Evolutionary conservation across 2,888 invertebrate species (phyloP), one percentile per base, ranked within the genome.

Genomic region (Ceramica pisi): DNA sequence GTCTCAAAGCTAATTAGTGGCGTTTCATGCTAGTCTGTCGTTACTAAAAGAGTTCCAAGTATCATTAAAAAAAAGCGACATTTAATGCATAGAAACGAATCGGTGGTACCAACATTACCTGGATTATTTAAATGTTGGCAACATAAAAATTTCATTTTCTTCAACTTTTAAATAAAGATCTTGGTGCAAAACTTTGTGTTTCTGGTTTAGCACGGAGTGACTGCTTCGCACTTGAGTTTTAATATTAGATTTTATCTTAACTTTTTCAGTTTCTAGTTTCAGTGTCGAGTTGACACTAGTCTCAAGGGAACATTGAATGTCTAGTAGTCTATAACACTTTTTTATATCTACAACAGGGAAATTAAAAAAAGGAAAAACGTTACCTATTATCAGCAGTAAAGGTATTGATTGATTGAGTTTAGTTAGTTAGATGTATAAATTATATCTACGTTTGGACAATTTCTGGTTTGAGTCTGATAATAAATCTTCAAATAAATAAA

Each of bases 1-100:
- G 14, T 64, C 35, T 81, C 67, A 74, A 78, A 74, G 62, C 65
- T 80, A 78, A 78, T 80, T 78, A 78, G 65, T 60, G 35, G 44
- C 56, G 21, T 60, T 65, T 82, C 48, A 63, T 63, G 59, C 65
- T 38, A 65, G 64, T 57, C 10, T 26, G 56, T 80, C 12, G 26
- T 35, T 38, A 26, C 9, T 55, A 50, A 73, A 65, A 51, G 7
- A 44, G 46, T 38, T 35, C 16, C 0, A 12, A 53, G 57, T 41
- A 48, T 46, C 26, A 31, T 55, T 59, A 23, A 64, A 55, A 60
- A 16, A 14, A 19, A 60, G 61, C 10, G 19, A 46, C 12, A 61
- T 64, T 64, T 60, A 63, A 67, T 71, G 56, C 48, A 26, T 16
- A n/a, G 12, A 21, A 50, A 14, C 16, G 26, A 53, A 70, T 3